Evolutionary conservation across 2,888 invertebrate genomes (phyloP), one percentile per base, ranked within the genome.

Genomic region (Drosophila planitibia): DNA sequence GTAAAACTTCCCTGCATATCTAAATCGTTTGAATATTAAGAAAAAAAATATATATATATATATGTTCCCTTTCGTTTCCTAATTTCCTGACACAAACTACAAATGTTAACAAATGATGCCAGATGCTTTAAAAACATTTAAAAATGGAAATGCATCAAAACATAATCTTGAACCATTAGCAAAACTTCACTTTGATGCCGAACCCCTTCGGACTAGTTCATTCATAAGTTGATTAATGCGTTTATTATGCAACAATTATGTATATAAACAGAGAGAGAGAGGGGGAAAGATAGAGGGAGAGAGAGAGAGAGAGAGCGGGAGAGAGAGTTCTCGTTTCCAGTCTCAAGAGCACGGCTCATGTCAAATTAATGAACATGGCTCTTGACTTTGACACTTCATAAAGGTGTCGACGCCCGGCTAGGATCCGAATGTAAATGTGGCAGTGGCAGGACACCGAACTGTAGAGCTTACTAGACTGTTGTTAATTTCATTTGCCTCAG

Each of bases 191-290:
- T 57, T 57, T 49, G 16, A 35, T 53, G 47, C 35, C 52, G 47
- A 65, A 63, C 64, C 62, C 58, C 60, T 66, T 63, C 14, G 66
- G 62, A 74, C 67, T 75, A 74, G 66, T 64, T 62, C 85, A 82
- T 70, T 73, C 79, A 64, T 61, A 54, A 65, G 41, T 62, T 92
- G 91, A 91, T 91, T 88, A 92, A 91, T 91, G 90, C 74, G 76
- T 77, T 79, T 85, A 91, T 91, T 91, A 92, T 91, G 85, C 85
- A 91, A 86, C 84, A 90, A 86, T 89, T 89, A 90, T 83, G 84
- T 85, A 30, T 82, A 66, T 89, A 89, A 85, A 85, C 75, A 82
- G 60, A n/a, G 32, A 37, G 58, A 32, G 22, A 7, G 9, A 2
- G 25, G 1, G 16, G 54, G 64, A 22, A 1, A 22, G 22, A 22